Conservation (phyloP, 2,797 vertebrate genomes). For the Gymnothorax reevesii region DNA sequence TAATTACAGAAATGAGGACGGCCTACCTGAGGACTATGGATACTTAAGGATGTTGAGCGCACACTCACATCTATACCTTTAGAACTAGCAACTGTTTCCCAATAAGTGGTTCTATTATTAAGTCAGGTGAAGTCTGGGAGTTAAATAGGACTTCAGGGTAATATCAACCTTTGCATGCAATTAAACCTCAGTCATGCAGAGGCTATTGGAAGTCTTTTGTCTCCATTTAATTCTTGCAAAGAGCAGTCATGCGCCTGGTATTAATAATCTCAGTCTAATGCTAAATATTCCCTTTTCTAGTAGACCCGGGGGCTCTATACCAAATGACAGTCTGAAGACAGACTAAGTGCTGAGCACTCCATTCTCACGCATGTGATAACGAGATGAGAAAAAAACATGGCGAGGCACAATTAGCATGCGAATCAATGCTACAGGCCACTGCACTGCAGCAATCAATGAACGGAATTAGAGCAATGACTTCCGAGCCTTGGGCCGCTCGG, state of each 20-base stretch:
- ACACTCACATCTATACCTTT: neutral
- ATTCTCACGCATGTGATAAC: neutral
- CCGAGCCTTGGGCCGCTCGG: neutral
- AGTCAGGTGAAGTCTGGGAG: neutral
- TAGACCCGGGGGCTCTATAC: neutral
- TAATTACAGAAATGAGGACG: neutral
- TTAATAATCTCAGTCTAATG: neutral
- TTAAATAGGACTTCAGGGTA: neutral
- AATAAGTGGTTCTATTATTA: neutral
- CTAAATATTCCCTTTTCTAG: neutral
- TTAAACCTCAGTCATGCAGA: neutral
- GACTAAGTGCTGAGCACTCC: neutral
- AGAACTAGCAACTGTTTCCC: neutral
- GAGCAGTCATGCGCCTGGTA: neutral
- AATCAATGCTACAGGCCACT: neutral
- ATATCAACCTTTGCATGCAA: neutral
- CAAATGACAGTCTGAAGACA: neutral
- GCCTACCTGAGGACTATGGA: neutral
- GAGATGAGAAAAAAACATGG: neutral
- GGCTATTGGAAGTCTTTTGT: neutral
- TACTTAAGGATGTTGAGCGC: neutral
- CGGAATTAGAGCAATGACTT: neutral
- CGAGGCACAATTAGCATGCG: neutral
- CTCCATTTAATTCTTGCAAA: neutral
- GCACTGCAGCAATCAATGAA: neutral